Evolutionary conservation across 2,113 vertebrate genomes (phyloP), one percentile per base, ranked within the genome.

Genomic region (Oxygymnocypris stewartii): DNA sequence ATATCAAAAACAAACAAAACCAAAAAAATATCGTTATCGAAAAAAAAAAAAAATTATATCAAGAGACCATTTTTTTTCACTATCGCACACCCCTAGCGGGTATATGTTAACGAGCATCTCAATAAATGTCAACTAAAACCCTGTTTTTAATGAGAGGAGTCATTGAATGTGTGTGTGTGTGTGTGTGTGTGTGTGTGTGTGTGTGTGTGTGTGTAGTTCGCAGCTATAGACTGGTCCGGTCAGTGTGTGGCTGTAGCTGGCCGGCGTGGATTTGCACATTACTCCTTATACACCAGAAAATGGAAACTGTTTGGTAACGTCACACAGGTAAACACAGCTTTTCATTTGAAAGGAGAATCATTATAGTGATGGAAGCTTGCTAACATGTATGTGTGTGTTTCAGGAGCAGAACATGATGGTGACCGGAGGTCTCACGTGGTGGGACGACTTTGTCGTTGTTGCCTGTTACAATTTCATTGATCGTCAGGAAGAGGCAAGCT

Each of bases 231-330:
- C 94, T 96, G 96, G 57, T 94, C 95, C 87, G 98, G 97, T 84
- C 98, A 98, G 92, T 98, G 96, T 94, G 95, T 99, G 93, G 97
- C 97, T 88, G 96, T 99, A 77, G 97, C 97, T 88, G 98, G 98
- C 89, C 96, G 96, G 89, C 97, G 96, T 92, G 98, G 98, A 85
- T 98, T 99, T 96, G 98, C 97, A 94, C 97, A 99, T 94, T 99
- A 99, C 92, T 99, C 97, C 82, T 94, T 99, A 91, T 95, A 96
- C 89, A 98, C 96, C 90, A 97, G 99, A 92, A 99, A 99, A 94
- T 99, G 98, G 98, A 99, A 99, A 88, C 93, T 99, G 84, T 99
- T 99, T 93, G 98, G 98, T 88, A 99, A 99, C 87, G 96, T 99
- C 92, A 99, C 98, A 89, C 98, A 99, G 97, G 98, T 99, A 92